Percentiles rank a stretch among this genome's conserved stretches.
Evolutionary conservation across 1,140 invertebrate species (phyloP).

Genomic region (Wasmannia auropunctata): DNA sequence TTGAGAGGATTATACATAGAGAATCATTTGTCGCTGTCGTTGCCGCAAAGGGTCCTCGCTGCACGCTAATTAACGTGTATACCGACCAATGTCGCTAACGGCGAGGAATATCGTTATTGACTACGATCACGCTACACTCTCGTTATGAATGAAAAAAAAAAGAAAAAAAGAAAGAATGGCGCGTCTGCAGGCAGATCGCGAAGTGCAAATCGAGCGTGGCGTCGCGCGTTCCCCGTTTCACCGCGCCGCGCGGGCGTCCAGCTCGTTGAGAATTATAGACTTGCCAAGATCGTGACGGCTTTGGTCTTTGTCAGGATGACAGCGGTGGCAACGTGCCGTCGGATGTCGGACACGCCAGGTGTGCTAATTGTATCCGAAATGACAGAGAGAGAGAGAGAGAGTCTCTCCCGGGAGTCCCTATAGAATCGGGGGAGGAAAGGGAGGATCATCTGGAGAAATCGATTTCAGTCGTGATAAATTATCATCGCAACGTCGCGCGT

Average conservation of each 20-base stretch:
- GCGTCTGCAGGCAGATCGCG: not conserved
- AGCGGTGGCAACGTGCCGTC: slow-evolving; percentile 35
- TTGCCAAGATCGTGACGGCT: slow-evolving; percentile 28
- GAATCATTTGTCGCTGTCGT: not conserved
- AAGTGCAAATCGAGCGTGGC: slow-evolving; percentile 19
- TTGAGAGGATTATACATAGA: not conserved
- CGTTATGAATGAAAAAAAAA: slow-evolving; percentile 26
- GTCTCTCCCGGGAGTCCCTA: too few species aligned
- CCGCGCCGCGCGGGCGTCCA: not conserved
- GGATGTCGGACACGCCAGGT: slow-evolving; percentile 10
- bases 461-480: slow-evolving; percentile 16
- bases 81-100: not conserved
- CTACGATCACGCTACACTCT: not conserved
- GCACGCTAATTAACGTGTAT: not conserved
- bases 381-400: too few species aligned
- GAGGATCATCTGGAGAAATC: not conserved
- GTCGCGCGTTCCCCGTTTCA: not conserved
- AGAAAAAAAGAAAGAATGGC: not conserved
- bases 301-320: slow-evolving; percentile 21
- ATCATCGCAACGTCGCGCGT: not conserved
- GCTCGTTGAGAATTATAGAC: slow-evolving; percentile 3
- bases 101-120: not conserved
- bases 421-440: not conserved
- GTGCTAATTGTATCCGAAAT: slow-evolving; percentile 30
- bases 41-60: too few species aligned